phyloP scores from a whole-genome alignment of 2,888 invertebrate species.

The Melanostoma scalare region DNA sequence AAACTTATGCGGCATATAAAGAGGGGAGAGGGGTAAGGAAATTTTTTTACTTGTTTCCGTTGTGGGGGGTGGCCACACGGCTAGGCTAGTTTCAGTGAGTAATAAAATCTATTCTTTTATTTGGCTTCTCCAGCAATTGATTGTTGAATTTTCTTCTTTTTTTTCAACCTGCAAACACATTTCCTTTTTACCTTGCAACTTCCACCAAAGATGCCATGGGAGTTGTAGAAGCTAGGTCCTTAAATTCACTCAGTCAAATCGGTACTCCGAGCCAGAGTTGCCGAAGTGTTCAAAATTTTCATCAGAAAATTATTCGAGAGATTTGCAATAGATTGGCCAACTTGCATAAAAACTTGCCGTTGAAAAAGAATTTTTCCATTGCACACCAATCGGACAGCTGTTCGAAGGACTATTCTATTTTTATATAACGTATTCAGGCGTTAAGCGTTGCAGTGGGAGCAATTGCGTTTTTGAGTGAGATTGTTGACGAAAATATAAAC shows the following conservation, averaged over 20 bases:
- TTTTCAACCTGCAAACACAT: conserved; percentile 17
- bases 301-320: too few species aligned
- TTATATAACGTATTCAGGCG: too few species aligned
- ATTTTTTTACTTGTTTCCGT: not conserved
- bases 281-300: not conserved
- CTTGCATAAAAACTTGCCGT: too few species aligned
- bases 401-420: too few species aligned
- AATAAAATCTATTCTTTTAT: conserved; percentile 31
- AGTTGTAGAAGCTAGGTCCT: not conserved
- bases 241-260: too few species aligned
- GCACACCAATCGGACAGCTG: too few species aligned
- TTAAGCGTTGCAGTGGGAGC: too few species aligned
- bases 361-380: too few species aligned
- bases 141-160: conserved; percentile 17
- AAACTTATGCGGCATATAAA: conserved; percentile 30
- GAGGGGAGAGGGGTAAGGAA: not conserved
- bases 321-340: too few species aligned
- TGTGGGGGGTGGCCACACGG: conserved; percentile 2
- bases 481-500: too few species aligned
- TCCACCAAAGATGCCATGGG: conserved; percentile 24
- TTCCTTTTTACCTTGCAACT: conserved; percentile 49
- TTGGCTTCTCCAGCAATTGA: conserved; percentile 18
- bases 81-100: not conserved
- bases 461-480: too few species aligned
- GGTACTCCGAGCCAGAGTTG: not conserved